Percentiles rank a stretch among this genome's conserved stretches.
Evolutionary conservation across 2,797 vertebrate species (phyloP).

Genomic region (Peromyscus eremicus): DNA sequence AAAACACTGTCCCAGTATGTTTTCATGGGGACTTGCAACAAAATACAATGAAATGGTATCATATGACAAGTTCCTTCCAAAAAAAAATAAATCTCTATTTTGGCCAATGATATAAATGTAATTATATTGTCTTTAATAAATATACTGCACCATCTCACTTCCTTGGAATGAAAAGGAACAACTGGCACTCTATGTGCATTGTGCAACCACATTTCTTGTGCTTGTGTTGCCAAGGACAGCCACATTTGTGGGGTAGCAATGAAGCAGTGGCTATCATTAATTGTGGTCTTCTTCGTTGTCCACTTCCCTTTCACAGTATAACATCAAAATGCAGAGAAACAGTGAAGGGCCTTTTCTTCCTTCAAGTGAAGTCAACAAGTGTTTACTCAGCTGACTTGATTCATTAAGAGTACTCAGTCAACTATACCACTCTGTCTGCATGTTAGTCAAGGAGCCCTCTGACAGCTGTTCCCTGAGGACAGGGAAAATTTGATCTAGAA

Average conservation of each 20-base stretch:
- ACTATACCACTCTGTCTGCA: slow-evolving; percentile 41
- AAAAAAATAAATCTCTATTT: background rate
- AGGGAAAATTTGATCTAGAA: slow-evolving; percentile 56
- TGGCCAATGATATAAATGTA: background rate
- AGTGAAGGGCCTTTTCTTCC: background rate
- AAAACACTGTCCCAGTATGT: background rate
- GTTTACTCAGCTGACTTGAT: slow-evolving; percentile 65
- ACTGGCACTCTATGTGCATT: fast-evolving
- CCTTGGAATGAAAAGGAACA: background rate
- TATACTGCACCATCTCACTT: background rate
- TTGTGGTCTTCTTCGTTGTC: background rate
- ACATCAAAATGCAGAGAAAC: slow-evolving; percentile 3
- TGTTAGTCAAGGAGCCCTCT: slow-evolving; percentile 56
- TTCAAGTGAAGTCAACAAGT: slow-evolving; percentile 50
- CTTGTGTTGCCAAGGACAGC: background rate
- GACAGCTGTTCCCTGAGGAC: slow-evolving; percentile 67
- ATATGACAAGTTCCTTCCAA: background rate
- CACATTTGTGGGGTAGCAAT: background rate
- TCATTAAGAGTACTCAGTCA: slow-evolving; percentile 67
- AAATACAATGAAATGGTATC: background rate
- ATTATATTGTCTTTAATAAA: background rate
- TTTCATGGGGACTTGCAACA: background rate
- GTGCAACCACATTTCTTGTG: background rate
- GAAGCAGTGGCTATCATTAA: background rate
- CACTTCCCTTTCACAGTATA: background rate